Base-by-base conservation (phyloP, 2,888 invertebrate species). In the Zygogramma bicolorata region DNA sequence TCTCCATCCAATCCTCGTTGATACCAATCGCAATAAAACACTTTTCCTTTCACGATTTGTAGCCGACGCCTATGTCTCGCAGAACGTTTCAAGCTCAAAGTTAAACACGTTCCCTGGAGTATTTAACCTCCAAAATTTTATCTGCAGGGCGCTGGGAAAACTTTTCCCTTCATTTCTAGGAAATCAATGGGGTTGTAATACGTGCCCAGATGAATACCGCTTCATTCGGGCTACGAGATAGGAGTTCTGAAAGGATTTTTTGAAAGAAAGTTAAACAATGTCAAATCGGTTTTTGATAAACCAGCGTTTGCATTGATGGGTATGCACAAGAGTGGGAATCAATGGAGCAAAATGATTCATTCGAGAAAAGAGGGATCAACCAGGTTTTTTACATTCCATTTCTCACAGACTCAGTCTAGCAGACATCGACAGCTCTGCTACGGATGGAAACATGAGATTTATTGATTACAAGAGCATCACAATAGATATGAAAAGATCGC, bases 51-150 rank as follows among this genome's bases (percentile, higher is more conserved):
- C 5, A 3, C 53, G 25, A 53, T 27, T 53, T 53, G 53, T 53
- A 13, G 15, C 53, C 53, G 53, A 53, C 53, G 25, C 53, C 25
- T n/a, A 27, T 53, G 53, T 53, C 25, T 27, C 27, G 27, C 22
- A 46, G 46, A 27, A 53, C 15, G 25, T n/a, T 53, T 27, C 13
- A 27, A 53, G 27, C n/a, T n/a, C 53, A 27, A 53, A 53, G 70
- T 65, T 65, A 70, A 70, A 70, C 65, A 49, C 31, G 59, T 46
- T 53, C 53, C 65, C 60, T 25, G n/a, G 60, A 60, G 70, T 65
- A 60, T 65, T 70, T 65, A 65, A 65, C 42, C 59, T 49, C 65
- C 65, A 59, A 65, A 70, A 70, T 70, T 65, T 60, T 65, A 70
- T 70, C 70, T 65, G 65, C 70, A 27, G 53, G 13, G 53, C 53